Percentiles rank a stretch among this genome's conserved stretches.
Conservation (phyloP, 2,888 invertebrate genomes). For the Limenitis camilla region DNA sequence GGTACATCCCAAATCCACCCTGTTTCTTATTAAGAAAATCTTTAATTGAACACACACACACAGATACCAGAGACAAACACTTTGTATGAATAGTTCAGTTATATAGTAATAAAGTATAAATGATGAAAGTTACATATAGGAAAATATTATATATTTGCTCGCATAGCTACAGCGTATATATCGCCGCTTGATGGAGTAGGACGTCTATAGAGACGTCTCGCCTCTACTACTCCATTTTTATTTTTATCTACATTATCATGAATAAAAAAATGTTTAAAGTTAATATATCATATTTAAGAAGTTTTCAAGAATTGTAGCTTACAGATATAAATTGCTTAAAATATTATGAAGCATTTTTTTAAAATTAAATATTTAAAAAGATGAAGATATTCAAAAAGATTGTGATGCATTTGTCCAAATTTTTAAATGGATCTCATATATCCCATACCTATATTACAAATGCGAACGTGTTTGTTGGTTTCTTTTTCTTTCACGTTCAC, state of each 20-base stretch:
- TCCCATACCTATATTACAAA: too few species aligned
- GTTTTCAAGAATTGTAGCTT: too few species aligned
- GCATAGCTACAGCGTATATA: constrained; percentile 68
- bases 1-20: constrained; percentile 4
- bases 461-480: too few species aligned
- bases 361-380: too few species aligned
- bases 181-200: constrained; percentile 31
- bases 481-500: too few species aligned
- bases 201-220: constrained; percentile 34
- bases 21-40: constrained; percentile 49
- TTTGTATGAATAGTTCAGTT: constrained; percentile 57
- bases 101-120: constrained; percentile 74
- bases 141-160: constrained; percentile 73
- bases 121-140: constrained; percentile 73
- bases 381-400: too few species aligned
- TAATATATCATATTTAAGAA: too few species aligned
- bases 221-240: constrained; percentile 8
- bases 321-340: too few species aligned
- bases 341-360: too few species aligned
- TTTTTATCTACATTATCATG: constrained; percentile 11
- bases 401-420: too few species aligned
- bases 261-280: too few species aligned
- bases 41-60: constrained; percentile 58
- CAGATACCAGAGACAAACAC: constrained; percentile 40
- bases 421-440: too few species aligned